These are phyloP conservation scores for Sebastes oblongus DNA, from an alignment of 2,797 vertebrate species.

Conservation along the genomic window DNA sequence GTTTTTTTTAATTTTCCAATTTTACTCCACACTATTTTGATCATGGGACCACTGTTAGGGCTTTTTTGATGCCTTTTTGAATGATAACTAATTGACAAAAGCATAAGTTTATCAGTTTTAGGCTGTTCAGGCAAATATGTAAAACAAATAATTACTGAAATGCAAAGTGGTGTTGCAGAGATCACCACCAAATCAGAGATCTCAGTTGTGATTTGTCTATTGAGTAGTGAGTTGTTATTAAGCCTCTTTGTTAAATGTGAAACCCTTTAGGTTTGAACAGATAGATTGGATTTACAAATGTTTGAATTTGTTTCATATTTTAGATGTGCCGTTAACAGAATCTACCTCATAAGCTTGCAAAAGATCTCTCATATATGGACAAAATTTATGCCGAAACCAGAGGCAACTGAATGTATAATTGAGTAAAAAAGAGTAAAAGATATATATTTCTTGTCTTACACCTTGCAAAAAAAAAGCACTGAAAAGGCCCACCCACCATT, in stretches of 20 bases:
- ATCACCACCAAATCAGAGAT: not conserved
- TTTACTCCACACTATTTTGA: constrained; percentile 10
- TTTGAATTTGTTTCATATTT: constrained; percentile 29
- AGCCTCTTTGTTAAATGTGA: constrained; percentile 8
- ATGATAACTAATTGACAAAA: constrained; percentile 1
- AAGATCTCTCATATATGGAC: constrained; percentile 3
- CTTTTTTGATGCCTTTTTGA: not conserved
- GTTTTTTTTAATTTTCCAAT: not conserved
- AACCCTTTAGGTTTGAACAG: constrained; percentile 11
- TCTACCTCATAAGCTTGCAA: constrained; percentile 70
- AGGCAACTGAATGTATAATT: constrained; percentile 51
- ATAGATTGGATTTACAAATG: constrained; percentile 26
- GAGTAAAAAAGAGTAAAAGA: not conserved
- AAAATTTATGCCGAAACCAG: constrained; percentile 21
- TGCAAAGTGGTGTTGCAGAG: not conserved
- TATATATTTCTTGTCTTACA: constrained; percentile 1
- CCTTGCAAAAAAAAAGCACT: constrained; percentile 6
- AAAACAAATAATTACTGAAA: constrained; percentile 8
- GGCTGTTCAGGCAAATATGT: not conserved
- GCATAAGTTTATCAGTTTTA: not conserved
- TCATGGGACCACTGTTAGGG: constrained; percentile 45
- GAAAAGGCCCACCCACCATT: not conserved
- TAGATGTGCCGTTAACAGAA: constrained; percentile 51
- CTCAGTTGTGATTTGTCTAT: constrained; percentile 16
- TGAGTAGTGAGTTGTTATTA: constrained; percentile 7